Percentiles rank a stretch among this genome's conserved stretches.
phyloP scores from a whole-genome alignment of 1,140 invertebrate species.

The Philopotamus ludificatus region DNA sequence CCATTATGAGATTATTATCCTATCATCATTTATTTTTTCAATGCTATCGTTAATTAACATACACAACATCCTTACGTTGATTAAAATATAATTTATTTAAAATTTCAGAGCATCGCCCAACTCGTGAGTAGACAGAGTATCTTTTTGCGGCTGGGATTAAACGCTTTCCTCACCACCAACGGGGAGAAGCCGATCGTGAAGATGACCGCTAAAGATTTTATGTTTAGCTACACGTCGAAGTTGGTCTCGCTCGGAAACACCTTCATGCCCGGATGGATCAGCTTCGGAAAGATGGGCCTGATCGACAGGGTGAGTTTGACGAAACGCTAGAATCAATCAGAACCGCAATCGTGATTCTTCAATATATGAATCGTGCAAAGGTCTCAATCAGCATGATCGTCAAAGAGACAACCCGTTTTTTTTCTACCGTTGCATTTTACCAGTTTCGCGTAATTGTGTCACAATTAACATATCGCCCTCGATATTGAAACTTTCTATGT shows the following conservation, averaged over 20 bases:
- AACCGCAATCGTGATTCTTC: too few species aligned
- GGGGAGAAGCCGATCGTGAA: conserved; percentile 65
- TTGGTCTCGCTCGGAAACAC: conserved; percentile 74
- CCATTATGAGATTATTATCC: background rate
- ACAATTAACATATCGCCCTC: too few species aligned
- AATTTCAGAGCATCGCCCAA: conserved; percentile 72
- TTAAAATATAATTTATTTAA: background rate
- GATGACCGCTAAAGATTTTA: conserved; percentile 80
- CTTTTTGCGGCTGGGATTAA: conserved; percentile 65
- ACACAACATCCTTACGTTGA: too few species aligned
- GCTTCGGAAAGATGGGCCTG: conserved; percentile 76
- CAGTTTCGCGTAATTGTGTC: too few species aligned
- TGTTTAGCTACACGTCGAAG: conserved; percentile 76
- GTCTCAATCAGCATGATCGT: too few species aligned
- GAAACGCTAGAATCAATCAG: too few species aligned
- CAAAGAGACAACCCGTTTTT: too few species aligned
- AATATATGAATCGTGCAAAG: too few species aligned
- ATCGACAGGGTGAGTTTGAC: conserved; percentile 71
- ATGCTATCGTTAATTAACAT: too few species aligned
- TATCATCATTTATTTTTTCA: background rate
- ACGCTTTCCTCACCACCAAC: conserved; percentile 66
- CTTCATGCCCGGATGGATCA: conserved; percentile 76
- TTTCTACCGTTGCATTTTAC: too few species aligned
- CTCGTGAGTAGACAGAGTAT: conserved; percentile 64
- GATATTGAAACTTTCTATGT: too few species aligned